Evolutionary conservation across 2,888 invertebrate genomes (phyloP).

Genomic region (Drosophila atroscutellata): DNA sequence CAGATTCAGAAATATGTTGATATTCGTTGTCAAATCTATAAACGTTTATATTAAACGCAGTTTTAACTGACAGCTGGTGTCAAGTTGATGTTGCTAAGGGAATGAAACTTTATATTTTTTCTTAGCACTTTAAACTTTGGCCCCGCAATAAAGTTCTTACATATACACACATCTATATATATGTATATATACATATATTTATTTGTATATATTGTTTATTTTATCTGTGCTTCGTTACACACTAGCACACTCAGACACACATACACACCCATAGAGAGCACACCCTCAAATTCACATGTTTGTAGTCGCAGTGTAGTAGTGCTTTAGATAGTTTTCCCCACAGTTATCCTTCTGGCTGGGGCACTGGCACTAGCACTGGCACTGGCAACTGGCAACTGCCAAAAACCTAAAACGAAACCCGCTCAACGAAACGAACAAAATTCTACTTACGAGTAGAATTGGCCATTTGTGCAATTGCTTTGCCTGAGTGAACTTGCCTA

Average conservation of each 20-base stretch:
- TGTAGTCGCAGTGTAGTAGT: conserved; percentile 59
- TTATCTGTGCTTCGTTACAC: conserved; percentile 81
- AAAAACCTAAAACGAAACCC: conserved; percentile 58
- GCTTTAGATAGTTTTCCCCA: conserved; percentile 59
- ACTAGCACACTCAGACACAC: conserved; percentile 44
- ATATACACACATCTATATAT: background rate
- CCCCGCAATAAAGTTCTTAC: conserved; percentile 3
- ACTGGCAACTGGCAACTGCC: conserved; percentile 21
- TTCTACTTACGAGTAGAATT: conserved; percentile 79
- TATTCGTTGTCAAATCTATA: conserved; percentile 10
- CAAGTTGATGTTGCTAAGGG: conserved; percentile 22
- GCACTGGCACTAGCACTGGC: conserved; percentile 2
- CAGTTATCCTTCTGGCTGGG: conserved; percentile 45
- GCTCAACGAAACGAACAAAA: conserved; percentile 74
- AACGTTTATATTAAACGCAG: conserved; percentile 5
- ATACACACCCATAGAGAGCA: conserved; percentile 4
- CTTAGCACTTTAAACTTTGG: conserved; percentile 78
- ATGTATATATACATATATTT: conserved; percentile 42
- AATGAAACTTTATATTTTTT: conserved; percentile 57
- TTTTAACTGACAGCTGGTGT: conserved; percentile 16
- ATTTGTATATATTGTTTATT: conserved; percentile 79
- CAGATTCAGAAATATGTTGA: background rate
- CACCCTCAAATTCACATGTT: conserved; percentile 59
- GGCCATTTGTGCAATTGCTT: conserved; percentile 83
- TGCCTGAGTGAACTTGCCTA: conserved; percentile 83